Base-by-base conservation (phyloP, 2,797 vertebrate species). In the Leucoraja ocellata region DNA sequence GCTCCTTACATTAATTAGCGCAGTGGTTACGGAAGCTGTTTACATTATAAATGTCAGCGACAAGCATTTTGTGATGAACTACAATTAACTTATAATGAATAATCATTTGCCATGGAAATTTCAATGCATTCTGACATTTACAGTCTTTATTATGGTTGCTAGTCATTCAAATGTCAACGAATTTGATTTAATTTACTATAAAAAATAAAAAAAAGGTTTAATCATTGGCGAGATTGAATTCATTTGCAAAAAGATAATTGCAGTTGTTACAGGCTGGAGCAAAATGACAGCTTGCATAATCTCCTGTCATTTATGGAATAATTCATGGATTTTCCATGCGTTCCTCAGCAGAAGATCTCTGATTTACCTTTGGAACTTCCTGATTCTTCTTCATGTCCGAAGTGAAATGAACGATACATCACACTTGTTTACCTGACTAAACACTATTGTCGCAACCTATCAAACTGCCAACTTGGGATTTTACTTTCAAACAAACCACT, bases 1-100 rank as follows among this genome's bases (percentile, higher is more conserved):
- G 94, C 95, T 95, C 94, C 95, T 95, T 94, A 79, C 73, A 93
- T 94, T 91, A 0, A 13, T 21, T 86, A 95, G 95, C 91, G 88
- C 71, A 68, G 90, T 94, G 95, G 96, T 94, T 96, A 96, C 96
- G 96, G 95, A 96, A 96, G 95, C 96, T 95, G 91, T 96, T 97
- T 96, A 96, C 95, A 96, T 96, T 96, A 96, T 96, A 96, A 97
- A 97, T 96, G 96, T 96, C 95, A 96, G 96, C 96, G 96, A 97
- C 95, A 96, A 96, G 95, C 94, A 95, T 94, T 95, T 95, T 96
- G 95, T 96, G 95, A 97, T 96, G 96, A 97, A 96, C 96, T 95
- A 96, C 96, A 97, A 97, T 97, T 97, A 97, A 95, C 95, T 96
- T 95, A 61, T 91, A 93, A 95, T 95, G 95, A 96, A 96, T 97